A percentile compares a stretch with the other conserved stretches of the same genome.
These are phyloP conservation scores for Caenorhabditis becei DNA, from an alignment of 2,888 invertebrate species.

Conservation along the genomic window DNA sequence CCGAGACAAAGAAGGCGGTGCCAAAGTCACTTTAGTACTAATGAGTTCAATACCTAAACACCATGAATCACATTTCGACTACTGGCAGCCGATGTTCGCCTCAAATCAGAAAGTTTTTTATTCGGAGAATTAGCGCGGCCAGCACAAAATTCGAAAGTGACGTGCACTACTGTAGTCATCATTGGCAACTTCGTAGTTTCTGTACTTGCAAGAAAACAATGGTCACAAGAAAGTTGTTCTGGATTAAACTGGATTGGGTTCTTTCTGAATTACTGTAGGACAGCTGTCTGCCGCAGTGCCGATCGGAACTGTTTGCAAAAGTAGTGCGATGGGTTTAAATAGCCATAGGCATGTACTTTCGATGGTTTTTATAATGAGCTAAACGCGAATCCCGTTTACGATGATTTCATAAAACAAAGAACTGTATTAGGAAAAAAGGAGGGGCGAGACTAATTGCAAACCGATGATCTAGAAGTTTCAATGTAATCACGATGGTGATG, in stretches of 20 bases:
- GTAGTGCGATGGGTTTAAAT: conserved; percentile 29
- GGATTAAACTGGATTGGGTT: conserved; percentile 18
- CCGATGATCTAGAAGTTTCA: conserved; percentile 35
- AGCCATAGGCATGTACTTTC: conserved; percentile 49
- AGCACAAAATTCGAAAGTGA: conserved; percentile 35
- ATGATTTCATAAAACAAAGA: conserved; percentile 43
- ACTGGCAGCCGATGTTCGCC: conserved; percentile 33
- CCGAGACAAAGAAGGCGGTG: conserved; percentile 40
- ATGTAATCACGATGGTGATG: background rate
- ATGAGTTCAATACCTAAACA: conserved; percentile 47
- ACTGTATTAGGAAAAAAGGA: conserved; percentile 20
- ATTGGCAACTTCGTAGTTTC: conserved; percentile 10
- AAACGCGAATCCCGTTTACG: conserved; percentile 34
- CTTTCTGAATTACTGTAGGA: background rate
- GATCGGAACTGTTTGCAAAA: conserved; percentile 28
- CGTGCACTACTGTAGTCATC: conserved; percentile 22
- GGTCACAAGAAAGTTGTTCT: background rate
- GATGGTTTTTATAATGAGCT: conserved; percentile 58
- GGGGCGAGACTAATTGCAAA: conserved; percentile 42
- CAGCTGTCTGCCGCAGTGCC: background rate
- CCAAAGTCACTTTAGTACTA: conserved; percentile 14
- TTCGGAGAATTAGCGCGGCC: background rate
- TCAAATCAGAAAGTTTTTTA: conserved; percentile 17
- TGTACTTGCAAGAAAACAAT: background rate
- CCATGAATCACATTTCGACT: conserved; percentile 26